Percentiles rank a stretch among this genome's conserved stretches.
Conservation (phyloP, 1,140 invertebrate genomes). For the Venustaconcha ellipsiformis region DNA sequence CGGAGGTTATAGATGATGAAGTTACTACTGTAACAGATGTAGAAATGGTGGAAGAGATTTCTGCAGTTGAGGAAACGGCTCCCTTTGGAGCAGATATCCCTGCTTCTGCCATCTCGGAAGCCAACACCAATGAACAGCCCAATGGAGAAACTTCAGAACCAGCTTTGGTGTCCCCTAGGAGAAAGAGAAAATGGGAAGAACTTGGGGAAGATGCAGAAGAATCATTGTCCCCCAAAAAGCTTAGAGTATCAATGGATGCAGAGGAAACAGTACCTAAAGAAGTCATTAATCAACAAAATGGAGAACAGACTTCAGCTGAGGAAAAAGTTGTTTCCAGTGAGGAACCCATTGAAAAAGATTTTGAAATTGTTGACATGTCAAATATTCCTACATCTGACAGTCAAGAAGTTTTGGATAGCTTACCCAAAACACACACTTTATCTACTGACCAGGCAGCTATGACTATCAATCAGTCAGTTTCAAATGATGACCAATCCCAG, state of each 20-base stretch:
- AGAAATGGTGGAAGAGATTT: constrained; percentile 8
- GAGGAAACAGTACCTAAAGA: constrained; percentile 12
- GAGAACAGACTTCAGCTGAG: constrained; percentile 2
- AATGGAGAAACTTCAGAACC: not conserved
- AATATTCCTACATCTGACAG: constrained; percentile 61
- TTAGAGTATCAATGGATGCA: constrained; percentile 16
- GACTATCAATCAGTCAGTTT: too few species aligned
- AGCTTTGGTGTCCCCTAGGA: not conserved
- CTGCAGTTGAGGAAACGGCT: constrained; percentile 4
- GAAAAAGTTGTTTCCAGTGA: not conserved
- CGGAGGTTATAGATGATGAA: constrained; percentile 5
- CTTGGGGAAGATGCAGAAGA: not conserved
- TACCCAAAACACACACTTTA: constrained; percentile 25
- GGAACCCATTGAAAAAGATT: constrained; percentile 48
- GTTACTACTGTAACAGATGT: constrained; percentile 5
- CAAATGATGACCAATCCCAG: too few species aligned
- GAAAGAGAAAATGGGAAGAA: not conserved
- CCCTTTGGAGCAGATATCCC: not conserved
- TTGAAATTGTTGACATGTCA: constrained; percentile 55
- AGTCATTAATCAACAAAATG: constrained; percentile 16
- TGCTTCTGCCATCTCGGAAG: constrained; percentile 1
- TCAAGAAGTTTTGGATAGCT: constrained; percentile 47
- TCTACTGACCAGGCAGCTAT: not conserved
- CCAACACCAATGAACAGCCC: constrained; percentile 9
- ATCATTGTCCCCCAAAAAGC: constrained; percentile 23